Conservation (phyloP, 2,113 vertebrate genomes). For the mouse (Mus musculus) region DNA sequence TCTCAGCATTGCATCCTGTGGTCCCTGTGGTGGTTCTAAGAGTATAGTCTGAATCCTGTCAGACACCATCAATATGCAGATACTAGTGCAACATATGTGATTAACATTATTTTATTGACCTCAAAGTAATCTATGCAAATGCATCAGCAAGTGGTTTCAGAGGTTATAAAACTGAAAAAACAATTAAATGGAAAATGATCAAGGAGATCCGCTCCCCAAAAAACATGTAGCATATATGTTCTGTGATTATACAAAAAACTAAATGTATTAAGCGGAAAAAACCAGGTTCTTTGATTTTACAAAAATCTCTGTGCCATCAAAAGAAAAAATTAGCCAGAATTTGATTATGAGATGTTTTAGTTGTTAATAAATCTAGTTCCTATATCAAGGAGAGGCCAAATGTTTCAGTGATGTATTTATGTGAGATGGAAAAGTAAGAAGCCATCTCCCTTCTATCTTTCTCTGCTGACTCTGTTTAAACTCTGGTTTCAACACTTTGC, state of each 20-base stretch:
- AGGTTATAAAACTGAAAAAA: constrained; percentile 44
- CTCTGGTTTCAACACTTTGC: constrained; percentile 57
- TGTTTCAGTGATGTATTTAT: constrained; percentile 55
- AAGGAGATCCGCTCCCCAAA: background rate
- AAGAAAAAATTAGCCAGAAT: constrained; percentile 4
- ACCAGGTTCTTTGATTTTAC: constrained; percentile 24
- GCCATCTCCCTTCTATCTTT: background rate
- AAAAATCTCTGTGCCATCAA: background rate
- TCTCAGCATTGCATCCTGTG: background rate
- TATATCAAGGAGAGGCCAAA: constrained; percentile 51
- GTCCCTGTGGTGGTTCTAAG: background rate
- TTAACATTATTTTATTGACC: constrained; percentile 12
- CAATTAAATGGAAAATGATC: constrained; percentile 33
- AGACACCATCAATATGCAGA: constrained; percentile 12
- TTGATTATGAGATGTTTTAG: constrained; percentile 6
- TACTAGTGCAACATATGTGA: background rate
- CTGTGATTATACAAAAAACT: constrained; percentile 40
- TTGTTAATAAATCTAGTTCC: constrained; percentile 56
- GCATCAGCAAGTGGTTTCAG: constrained; percentile 26
- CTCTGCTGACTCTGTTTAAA: constrained; percentile 51
- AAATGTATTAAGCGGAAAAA: constrained; percentile 27
- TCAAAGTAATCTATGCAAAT: constrained; percentile 19
- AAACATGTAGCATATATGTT: constrained; percentile 6
- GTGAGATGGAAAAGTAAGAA: constrained; percentile 17
- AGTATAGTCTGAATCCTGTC: constrained; percentile 24